Evolutionary conservation across 2,797 vertebrate genomes (phyloP), one percentile per base, ranked within the genome.

Genomic region (Labeo calbasu): DNA sequence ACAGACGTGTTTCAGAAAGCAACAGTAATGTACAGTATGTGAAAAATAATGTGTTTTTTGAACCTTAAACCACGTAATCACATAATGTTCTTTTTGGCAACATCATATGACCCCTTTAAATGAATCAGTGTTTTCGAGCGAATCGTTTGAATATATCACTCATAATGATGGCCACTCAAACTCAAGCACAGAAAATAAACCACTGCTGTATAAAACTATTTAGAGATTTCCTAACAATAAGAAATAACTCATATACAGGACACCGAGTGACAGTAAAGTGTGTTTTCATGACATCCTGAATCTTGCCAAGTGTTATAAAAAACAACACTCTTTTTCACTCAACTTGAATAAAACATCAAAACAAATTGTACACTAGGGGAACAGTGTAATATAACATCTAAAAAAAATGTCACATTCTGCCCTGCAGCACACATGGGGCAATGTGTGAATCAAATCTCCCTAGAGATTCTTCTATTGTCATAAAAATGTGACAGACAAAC

Each of bases 401-500:
- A 65, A 68, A 1, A n/a, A 1, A 3, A 14, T 36, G 7, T 57
- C 11, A 4, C 25, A 76, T 57, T n/a, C 11, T 57, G 19, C 5
- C 2, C 51, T 76, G 51, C 10, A 32, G 25, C 11, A 59, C n/a
- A 61, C 55, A 43, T 2, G 5, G 21, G 21, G 21, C 4, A 77
- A 19, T 1, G 4, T 25, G 55, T 61, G n/a, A 46, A 50, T 66
- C 25, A 51, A 36, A 79, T 32, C 51, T 51, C 46, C 46, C 10
- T 7, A 50, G 59, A 46, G 15, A 68, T 68, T 77, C n/a, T 68
- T 82, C 48, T 65, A 68, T 77, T 77, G 50, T 82, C 25, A 76
- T 77, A 7, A 76, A 81, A 81, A 59, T 68, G 43, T 66, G 8
- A 77, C 70, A 61, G 71, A 77, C 21, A 81, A 73, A 51, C 10